These are phyloP conservation scores for Tangara arthus DNA, from an alignment of 2,797 vertebrate genomes.

Conservation along the genomic window DNA sequence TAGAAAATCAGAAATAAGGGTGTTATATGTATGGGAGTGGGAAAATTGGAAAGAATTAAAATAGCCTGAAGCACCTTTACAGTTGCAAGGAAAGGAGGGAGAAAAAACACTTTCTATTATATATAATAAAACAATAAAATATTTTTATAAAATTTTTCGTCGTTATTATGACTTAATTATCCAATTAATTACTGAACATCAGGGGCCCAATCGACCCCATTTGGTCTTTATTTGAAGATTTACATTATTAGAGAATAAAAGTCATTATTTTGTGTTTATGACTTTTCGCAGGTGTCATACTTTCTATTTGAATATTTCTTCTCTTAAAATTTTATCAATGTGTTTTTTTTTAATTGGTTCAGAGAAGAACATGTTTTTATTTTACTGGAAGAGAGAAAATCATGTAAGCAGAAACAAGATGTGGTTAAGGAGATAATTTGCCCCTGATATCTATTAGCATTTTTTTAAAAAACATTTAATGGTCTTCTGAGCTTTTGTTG, in stretches of 20 bases:
- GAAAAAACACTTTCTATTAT: not conserved
- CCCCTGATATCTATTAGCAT: not conserved
- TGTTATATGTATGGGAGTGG: not conserved
- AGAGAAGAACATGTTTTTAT: not conserved
- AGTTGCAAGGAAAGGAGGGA: not conserved
- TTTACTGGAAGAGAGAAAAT: not conserved
- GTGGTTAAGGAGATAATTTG: not conserved
- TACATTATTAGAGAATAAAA: not conserved
- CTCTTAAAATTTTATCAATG: not conserved
- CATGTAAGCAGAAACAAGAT: not conserved
- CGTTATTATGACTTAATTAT: not conserved
- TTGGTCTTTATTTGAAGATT: not conserved
- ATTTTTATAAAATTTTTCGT: not conserved
- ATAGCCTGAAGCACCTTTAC: not conserved
- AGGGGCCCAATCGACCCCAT: accelerated
- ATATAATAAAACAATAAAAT: not conserved
- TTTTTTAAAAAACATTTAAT: not conserved
- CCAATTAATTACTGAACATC: not conserved
- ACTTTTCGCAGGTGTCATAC: not conserved
- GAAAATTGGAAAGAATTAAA: not conserved
- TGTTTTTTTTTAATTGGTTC: not conserved
- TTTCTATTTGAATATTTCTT: not conserved
- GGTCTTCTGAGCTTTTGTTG: not conserved
- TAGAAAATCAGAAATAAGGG: not conserved
- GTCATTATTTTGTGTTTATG: not conserved